phyloP scores from a whole-genome alignment of 2,888 invertebrate species.

The Pseudococcus viburni region DNA sequence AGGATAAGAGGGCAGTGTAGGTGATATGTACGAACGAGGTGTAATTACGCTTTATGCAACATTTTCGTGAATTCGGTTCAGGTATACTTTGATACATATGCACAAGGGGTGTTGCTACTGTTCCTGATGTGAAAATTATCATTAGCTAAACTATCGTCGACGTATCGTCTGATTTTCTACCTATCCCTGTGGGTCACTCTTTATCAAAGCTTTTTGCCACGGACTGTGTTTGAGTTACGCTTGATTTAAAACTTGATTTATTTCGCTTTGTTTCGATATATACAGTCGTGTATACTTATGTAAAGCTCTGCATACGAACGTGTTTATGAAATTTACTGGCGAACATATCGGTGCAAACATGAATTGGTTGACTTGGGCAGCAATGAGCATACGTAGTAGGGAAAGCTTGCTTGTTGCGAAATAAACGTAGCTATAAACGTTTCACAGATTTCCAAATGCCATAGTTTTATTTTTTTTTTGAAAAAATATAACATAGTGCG shows the following conservation, averaged over 20 bases:
- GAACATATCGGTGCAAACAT: background rate
- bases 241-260: conserved; percentile 63
- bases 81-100: background rate
- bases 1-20: background rate
- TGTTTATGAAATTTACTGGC: background rate
- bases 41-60: conserved; percentile 55
- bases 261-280: conserved; percentile 57
- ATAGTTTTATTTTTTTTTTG: no score
- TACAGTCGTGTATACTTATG: background rate
- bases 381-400: background rate
- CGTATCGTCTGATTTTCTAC: background rate
- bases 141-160: conserved; percentile 24
- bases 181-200: background rate
- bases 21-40: background rate
- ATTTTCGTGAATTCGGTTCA: background rate
- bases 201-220: conserved; percentile 37
- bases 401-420: background rate
- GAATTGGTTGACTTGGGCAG: no score
- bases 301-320: background rate
- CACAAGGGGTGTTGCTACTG: background rate
- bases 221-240: conserved; percentile 57
- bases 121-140: conserved; percentile 31
- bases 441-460: no score
- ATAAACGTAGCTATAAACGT: no score
- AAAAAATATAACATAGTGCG: no score